phyloP scores from a whole-genome alignment of 92 coral and sea anemone genomes.

The Heteractis magnifica region DNA sequence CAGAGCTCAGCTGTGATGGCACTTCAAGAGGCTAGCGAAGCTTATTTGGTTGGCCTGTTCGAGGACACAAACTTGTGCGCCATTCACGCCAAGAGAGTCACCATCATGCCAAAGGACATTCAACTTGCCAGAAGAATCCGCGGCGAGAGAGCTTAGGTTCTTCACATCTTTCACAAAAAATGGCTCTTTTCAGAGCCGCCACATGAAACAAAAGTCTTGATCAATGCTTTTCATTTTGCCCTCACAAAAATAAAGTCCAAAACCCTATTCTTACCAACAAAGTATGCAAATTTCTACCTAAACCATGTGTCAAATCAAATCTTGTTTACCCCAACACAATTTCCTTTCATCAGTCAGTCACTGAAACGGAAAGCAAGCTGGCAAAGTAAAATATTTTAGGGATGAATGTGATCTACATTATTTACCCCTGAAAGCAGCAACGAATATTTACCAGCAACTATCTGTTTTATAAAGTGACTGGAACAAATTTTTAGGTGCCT shows the following conservation, averaged over 20 bases:
- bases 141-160: slow-evolving; percentile 52
- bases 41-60: slow-evolving; percentile 91
- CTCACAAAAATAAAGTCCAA: no score
- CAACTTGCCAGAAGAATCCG: slow-evolving; percentile 94
- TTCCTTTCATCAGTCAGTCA: not conserved
- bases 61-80: slow-evolving; percentile 98
- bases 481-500: no score
- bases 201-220: slow-evolving; percentile 5
- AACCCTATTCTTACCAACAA: no score
- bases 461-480: no score
- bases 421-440: no score
- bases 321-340: not conserved
- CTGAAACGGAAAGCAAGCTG: no score
- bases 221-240: not conserved
- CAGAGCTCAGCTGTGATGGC: slow-evolving; percentile 92
- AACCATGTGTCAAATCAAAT: no score
- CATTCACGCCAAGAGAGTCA: slow-evolving; percentile 96
- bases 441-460: no score
- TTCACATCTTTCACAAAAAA: not conserved
- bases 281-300: no score
- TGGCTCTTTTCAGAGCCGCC: slow-evolving; percentile 11
- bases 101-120: slow-evolving; percentile 96
- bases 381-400: no score
- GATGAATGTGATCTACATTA: no score
- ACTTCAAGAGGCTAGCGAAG: slow-evolving; percentile 89